Conservation (phyloP, 1,140 invertebrate genomes). For the Saccostrea echinata region DNA sequence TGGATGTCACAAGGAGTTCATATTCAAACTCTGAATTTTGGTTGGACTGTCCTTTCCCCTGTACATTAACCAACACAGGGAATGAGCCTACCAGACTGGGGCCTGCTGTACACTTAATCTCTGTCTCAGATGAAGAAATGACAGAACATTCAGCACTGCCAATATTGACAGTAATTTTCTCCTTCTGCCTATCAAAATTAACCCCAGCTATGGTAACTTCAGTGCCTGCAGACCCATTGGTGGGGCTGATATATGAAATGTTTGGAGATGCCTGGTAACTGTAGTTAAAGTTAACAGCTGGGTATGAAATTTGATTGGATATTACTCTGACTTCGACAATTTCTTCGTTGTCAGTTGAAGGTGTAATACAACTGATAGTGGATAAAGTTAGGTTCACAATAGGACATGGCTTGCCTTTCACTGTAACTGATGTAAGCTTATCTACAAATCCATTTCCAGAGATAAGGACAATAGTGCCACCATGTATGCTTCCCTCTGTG, state of each 20-base stretch:
- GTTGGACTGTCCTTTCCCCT: constrained; percentile 60
- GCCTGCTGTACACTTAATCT: constrained; percentile 65
- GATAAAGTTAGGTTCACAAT: constrained; percentile 40
- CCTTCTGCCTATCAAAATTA: constrained; percentile 55
- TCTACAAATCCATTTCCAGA: constrained; percentile 64
- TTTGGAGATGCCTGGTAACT: constrained; percentile 61
- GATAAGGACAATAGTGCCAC: constrained; percentile 62
- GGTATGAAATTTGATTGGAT: constrained; percentile 59
- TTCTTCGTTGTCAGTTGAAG: constrained; percentile 52
- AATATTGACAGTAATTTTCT: constrained; percentile 60
- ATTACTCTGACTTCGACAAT: constrained; percentile 55
- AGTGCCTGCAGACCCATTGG: constrained; percentile 54
- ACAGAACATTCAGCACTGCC: constrained; percentile 59
- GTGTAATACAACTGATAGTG: constrained; percentile 61
- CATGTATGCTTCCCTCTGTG: constrained; percentile 66
- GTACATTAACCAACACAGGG: constrained; percentile 61
- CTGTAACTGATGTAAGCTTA: constrained; percentile 42
- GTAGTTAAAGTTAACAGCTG: constrained; percentile 47
- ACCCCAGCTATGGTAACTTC: constrained; percentile 63
- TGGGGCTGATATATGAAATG: constrained; percentile 58
- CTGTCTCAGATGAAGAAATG: constrained; percentile 45
- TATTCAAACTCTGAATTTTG: constrained; percentile 66
- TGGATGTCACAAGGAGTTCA: constrained; percentile 45
- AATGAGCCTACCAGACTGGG: constrained; percentile 60
- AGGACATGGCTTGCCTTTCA: constrained; percentile 43